phyloP scores from a whole-genome alignment of 2,113 vertebrate genomes.

The Mobula hypostoma region DNA sequence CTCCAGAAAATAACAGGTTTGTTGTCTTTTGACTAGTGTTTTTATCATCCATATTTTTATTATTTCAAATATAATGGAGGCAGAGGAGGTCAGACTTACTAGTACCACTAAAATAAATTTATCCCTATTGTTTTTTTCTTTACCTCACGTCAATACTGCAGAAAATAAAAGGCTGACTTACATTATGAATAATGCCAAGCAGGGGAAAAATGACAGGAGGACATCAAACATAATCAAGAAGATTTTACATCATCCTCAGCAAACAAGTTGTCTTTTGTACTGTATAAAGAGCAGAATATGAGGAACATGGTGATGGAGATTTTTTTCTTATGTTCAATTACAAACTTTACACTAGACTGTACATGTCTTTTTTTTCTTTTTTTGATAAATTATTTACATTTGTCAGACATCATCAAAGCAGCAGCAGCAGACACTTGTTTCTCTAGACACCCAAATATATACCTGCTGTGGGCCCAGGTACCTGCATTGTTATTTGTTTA shows the following conservation, averaged over 20 bases:
- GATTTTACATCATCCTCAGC: constrained; percentile 78
- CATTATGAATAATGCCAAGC: constrained; percentile 64
- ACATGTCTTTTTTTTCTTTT: constrained; percentile 79
- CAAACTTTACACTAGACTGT: constrained; percentile 99
- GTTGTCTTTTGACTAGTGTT: constrained; percentile 66
- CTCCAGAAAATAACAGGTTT: constrained; percentile 68
- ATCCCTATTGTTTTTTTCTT: constrained; percentile 71
- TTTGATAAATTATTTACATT: constrained; percentile 99
- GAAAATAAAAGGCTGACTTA: constrained; percentile 87
- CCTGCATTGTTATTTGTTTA: constrained; percentile 72
- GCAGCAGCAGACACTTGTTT: constrained; percentile 98
- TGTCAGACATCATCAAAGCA: constrained; percentile 97
- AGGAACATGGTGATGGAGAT: constrained; percentile 89
- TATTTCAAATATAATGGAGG: constrained; percentile 85
- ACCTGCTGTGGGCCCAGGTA: constrained; percentile 82
- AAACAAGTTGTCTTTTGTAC: constrained; percentile 69
- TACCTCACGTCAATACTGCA: constrained; percentile 98
- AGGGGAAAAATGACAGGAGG: constrained; percentile 13
- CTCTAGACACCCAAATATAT: constrained; percentile 85
- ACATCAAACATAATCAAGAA: constrained; percentile 62
- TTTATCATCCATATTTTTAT: constrained; percentile 46
- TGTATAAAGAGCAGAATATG: constrained; percentile 87
- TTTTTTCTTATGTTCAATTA: constrained; percentile 87
- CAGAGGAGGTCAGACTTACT: constrained; percentile 74
- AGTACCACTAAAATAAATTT: constrained; percentile 75